Evolutionary conservation across 2,888 invertebrate genomes (phyloP), one percentile per base, ranked within the genome.

Genomic region (Branchipolynoe longqiensis): DNA sequence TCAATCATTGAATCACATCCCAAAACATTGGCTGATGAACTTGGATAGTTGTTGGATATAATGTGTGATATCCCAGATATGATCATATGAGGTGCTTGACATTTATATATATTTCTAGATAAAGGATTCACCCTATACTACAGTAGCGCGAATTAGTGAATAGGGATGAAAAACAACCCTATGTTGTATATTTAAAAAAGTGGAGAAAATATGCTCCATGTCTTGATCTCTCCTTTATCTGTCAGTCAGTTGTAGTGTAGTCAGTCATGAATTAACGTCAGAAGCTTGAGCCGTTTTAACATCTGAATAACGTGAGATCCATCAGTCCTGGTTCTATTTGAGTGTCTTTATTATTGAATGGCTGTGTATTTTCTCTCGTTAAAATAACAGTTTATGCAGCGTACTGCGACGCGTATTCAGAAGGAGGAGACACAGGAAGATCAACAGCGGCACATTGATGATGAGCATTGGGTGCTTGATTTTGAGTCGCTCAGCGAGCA

Each of bases 331-430:
- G n/a, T n/a, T n/a, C n/a, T n/a, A 6, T 74, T 74, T 22, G 3
- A 36, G 41, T 6, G 3, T n/a, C 54, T 56, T 28, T 14, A 3
- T 54, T 56, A n/a, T n/a, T n/a, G n/a, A n/a, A n/a, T n/a, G n/a
- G n/a, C n/a, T 82, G 22, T 56, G 14, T 31, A 28, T 33, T 58
- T 31, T 38, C 56, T 28, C 48, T 12, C 58, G 25, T 54, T 64
- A n/a, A n/a, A n/a, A n/a, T n/a, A n/a, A 36, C 89, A 93, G 93
- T 93, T 93, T 87, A 93, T 93, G 93, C 90, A 92, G 86, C 88
- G 92, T 69, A 92, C 91, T 90, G 92, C 91, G 59, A 85, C 92
- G 25, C 87, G 91, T 58, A 88, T 90, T 73, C 92, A 92, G 87
- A 89, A 90, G 86, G 92, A 92, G 83, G 89, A 92, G 83, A 90